Evolutionary conservation across 2,113 vertebrate species (phyloP).

Genomic region (Zosterops borbonicus): DNA sequence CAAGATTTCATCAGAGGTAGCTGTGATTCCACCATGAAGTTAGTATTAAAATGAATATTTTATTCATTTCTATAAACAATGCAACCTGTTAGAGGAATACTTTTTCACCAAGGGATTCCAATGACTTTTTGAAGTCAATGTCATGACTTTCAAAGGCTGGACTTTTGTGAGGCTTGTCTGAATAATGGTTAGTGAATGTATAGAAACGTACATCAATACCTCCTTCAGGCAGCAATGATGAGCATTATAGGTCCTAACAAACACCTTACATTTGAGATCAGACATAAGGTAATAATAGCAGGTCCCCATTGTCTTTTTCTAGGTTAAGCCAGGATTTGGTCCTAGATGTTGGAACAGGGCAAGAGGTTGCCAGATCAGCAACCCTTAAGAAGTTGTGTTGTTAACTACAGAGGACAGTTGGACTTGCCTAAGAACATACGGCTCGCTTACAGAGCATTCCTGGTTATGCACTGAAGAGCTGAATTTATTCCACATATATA

Average conservation of each 20-base stretch:
- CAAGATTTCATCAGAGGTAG: neutral
- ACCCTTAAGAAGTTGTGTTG: neutral
- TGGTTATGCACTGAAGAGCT: neutral
- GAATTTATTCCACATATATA: neutral
- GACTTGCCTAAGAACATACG: neutral
- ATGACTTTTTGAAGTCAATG: neutral
- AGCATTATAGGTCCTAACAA: neutral
- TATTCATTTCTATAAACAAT: neutral
- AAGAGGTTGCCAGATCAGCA: neutral
- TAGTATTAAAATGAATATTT: neutral
- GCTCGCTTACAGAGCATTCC: neutral
- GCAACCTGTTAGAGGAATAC: neutral
- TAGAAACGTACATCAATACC: neutral
- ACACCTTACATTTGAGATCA: neutral
- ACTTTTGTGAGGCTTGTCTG: neutral
- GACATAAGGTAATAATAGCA: neutral
- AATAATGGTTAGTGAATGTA: neutral
- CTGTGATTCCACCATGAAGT: neutral
- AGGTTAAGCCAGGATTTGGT: neutral
- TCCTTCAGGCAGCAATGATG: neutral
- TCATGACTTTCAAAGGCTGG: neutral
- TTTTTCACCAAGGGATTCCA: neutral
- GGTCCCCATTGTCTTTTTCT: neutral
- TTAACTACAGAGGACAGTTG: neutral
- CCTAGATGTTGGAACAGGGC: neutral